These are phyloP conservation scores for Tenebrosternarchus preto DNA, from an alignment of 2,113 vertebrate genomes.

Conservation along the genomic window DNA sequence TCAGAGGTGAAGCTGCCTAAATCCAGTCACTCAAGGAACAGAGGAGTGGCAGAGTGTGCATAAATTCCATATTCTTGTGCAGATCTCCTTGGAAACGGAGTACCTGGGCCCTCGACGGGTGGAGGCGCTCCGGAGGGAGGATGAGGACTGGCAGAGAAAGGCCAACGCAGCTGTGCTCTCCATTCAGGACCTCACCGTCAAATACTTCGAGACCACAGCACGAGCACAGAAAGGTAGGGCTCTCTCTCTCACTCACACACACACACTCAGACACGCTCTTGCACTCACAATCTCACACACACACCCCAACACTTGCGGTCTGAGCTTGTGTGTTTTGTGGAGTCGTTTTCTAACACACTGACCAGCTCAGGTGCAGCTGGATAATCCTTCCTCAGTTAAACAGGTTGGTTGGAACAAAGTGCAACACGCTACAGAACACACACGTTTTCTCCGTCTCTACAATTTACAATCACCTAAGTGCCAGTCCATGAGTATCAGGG, in stretches of 20 bases:
- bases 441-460: not conserved
- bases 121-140: constrained; percentile 89
- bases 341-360: too few species aligned
- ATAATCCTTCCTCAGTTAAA: not conserved
- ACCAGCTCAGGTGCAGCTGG: not conserved
- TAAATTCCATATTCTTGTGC: constrained; percentile 33
- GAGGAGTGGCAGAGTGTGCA: too few species aligned
- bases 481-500: not conserved
- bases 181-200: constrained; percentile 96
- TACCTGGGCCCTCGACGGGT: constrained; percentile 94
- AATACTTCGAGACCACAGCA: constrained; percentile 96
- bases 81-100: constrained; percentile 97
- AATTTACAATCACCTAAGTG: not conserved
- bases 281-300: not conserved
- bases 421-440: not conserved
- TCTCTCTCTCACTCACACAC: not conserved
- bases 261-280: not conserved
- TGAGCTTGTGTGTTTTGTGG: too few species aligned
- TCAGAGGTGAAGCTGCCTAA: not conserved
- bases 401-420: not conserved
- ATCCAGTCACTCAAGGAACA: too few species aligned
- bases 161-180: constrained; percentile 91
- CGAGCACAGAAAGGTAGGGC: constrained; percentile 91
- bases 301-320: not conserved
- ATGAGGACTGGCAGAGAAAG: constrained; percentile 95